Percentiles rank a stretch among this genome's conserved stretches.
Conservation (phyloP, 2,113 vertebrate genomes). For the Callipepla squamata region DNA sequence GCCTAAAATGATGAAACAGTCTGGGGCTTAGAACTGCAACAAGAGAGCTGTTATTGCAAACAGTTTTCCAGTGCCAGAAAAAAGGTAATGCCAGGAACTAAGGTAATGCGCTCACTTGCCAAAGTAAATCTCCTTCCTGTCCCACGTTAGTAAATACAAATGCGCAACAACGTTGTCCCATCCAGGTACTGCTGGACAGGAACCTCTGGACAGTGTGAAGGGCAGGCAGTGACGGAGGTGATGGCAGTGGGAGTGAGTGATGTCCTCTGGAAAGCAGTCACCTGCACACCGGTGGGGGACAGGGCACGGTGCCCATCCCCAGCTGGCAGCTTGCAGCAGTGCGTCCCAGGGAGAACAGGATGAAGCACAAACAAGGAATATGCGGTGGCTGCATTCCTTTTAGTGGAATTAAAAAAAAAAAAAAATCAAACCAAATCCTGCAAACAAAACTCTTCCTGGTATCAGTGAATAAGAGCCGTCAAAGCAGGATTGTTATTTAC, state of each 20-base stretch:
- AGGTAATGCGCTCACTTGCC: background rate
- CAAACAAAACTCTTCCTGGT: background rate
- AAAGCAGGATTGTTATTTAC: background rate
- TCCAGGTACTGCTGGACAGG: background rate
- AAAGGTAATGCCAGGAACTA: constrained; percentile 2
- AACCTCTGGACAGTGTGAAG: background rate
- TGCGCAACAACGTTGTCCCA: background rate
- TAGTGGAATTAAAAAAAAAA: background rate
- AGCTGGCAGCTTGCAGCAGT: background rate
- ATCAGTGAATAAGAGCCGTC: background rate
- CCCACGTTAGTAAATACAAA: background rate
- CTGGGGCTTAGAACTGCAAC: background rate
- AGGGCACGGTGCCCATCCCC: background rate
- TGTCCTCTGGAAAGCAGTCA: background rate
- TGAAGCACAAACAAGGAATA: background rate
- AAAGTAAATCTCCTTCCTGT: background rate
- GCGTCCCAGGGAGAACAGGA: background rate
- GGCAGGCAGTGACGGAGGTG: background rate
- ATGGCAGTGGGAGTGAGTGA: accelerated
- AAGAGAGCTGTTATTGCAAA: constrained; percentile 10
- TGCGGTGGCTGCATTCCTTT: background rate
- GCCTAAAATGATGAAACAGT: background rate
- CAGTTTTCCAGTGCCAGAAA: background rate
- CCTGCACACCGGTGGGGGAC: background rate
- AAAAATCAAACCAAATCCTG: background rate